Base-by-base conservation (phyloP, 1,140 invertebrate species). In the Plodia interpunctella region DNA sequence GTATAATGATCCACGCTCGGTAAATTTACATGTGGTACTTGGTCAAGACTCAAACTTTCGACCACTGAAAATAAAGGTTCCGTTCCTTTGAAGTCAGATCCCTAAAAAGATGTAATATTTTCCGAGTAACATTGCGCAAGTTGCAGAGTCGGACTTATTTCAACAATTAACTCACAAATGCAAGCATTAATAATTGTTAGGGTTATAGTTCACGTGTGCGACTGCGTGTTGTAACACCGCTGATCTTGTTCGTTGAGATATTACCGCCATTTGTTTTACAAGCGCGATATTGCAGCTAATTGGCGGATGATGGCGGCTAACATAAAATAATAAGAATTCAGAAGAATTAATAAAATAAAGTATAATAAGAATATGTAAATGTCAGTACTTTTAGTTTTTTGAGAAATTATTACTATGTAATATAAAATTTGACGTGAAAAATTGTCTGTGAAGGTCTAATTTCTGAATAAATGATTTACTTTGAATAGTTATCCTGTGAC, bases 151-250 rank as follows among this genome's bases (percentile, higher is more conserved):
- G 57, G 30, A 49, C 50, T 55, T 44, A 55, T 25, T 18, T 20
- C n/a, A 51, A 59, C 53, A 59, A 59, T 59, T 59, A 49, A 59
- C 57, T 52, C 20, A 30, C 57, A 53, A 53, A 59, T 59, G 21
- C 57, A 25, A 25, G 20, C 57, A 59, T 59, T 59, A 59, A 59
- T 59, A 59, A 59, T 35, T 38, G 38, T 15, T 30, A 38, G 57
- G 57, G 57, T 59, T 59, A 59, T 59, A 59, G 57, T 59, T 59
- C 57, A 59, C 18, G 15, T 44, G 38, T 44, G 38, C 13, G n/a
- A n/a, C 38, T 44, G 54, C 8, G 52, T 28, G 0, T 54, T n/a
- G 52, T 20, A 54, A 54, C 52, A 32, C 28, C 28, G n/a, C 19
- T 57, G 38, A 44, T 18, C 25, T 19, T 21, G 28, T 44, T 44